These are phyloP conservation scores for Bovichtus variegatus DNA, from an alignment of 2,797 vertebrate species.

Conservation along the genomic window DNA sequence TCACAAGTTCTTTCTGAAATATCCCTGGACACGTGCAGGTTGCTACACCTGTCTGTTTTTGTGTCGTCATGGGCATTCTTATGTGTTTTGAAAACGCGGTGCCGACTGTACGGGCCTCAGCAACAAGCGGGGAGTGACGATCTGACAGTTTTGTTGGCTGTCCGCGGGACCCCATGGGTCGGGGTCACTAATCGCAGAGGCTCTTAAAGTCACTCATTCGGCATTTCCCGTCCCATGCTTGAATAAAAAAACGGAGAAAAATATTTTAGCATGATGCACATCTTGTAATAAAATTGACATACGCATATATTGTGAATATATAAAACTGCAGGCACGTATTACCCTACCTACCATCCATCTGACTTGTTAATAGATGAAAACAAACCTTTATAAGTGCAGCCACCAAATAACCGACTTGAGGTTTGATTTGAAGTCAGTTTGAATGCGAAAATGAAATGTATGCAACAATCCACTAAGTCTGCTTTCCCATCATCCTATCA, in stretches of 20 bases:
- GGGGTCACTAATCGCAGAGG: constrained; percentile 27
- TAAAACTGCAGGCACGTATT: neutral
- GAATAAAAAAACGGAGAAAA: neutral
- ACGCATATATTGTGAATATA: neutral
- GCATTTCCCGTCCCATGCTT: neutral
- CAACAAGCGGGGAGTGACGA: neutral
- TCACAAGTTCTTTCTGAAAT: neutral
- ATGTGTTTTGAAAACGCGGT: neutral
- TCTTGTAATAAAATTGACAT: neutral
- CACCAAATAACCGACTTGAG: neutral
- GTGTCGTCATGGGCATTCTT: neutral
- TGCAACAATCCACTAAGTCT: neutral
- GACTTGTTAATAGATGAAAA: neutral
- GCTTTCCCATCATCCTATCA: neutral
- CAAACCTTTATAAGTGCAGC: neutral
- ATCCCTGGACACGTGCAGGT: too few relatives aligned
- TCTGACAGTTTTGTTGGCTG: constrained; percentile 7
- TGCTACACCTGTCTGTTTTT: accelerated
- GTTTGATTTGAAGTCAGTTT: neutral
- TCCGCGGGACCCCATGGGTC: constrained; percentile 59
- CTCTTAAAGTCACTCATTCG: neutral
- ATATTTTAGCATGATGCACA: neutral
- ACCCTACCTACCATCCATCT: neutral
- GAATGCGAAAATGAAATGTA: neutral
- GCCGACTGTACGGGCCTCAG: neutral